Conservation (phyloP, 2,888 invertebrate genomes). For the Galeruca laticollis region DNA sequence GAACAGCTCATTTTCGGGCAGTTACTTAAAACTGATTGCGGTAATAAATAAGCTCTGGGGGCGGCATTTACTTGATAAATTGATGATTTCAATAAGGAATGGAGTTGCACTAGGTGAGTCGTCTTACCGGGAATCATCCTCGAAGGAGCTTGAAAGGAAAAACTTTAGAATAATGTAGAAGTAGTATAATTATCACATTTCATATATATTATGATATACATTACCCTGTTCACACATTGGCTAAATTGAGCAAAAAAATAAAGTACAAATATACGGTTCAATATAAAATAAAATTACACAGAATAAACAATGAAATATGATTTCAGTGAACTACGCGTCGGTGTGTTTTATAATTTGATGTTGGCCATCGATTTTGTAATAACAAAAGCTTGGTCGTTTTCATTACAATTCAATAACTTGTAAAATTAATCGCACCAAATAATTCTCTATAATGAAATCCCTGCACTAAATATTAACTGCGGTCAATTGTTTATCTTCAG, state of each 20-base stretch:
- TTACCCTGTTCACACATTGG: too few species aligned
- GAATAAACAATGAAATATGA: background rate
- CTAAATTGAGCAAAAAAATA: too few species aligned
- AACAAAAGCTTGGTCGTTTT: slow-evolving; percentile 4
- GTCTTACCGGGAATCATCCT: background rate
- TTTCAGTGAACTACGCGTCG: background rate
- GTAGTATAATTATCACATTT: background rate
- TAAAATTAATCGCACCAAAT: background rate
- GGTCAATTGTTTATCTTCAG: background rate
- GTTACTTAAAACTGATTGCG: slow-evolving; percentile 37
- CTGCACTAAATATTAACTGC: background rate
- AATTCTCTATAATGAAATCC: background rate
- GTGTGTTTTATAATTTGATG: slow-evolving; percentile 1
- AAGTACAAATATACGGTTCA: too few species aligned
- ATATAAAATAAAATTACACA: background rate
- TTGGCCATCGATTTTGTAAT: background rate
- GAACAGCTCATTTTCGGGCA: slow-evolving; percentile 33
- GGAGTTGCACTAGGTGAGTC: slow-evolving; percentile 9
- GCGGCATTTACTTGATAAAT: slow-evolving; percentile 33
- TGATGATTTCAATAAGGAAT: slow-evolving; percentile 20
- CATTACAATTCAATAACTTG: background rate
- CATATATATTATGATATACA: too few species aligned
- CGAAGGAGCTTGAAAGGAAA: background rate
- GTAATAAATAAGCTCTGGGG: slow-evolving; percentile 35
- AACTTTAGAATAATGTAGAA: background rate